phyloP scores from a whole-genome alignment of 2,888 invertebrate species.

The Ectobius pallidus region DNA sequence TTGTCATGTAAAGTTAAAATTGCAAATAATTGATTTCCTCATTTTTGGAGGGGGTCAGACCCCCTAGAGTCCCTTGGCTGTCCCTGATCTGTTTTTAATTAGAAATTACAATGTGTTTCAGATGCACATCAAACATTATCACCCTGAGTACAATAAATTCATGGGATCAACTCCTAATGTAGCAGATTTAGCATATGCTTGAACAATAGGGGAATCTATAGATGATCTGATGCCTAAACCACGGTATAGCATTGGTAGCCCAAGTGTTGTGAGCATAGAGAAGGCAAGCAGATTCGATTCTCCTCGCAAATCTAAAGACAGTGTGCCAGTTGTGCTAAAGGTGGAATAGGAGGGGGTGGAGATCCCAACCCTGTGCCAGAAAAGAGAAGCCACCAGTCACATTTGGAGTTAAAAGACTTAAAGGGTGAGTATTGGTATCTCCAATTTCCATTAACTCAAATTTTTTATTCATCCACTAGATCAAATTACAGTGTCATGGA shows the following conservation, averaged over 20 bases:
- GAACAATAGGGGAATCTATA: slow-evolving; percentile 69
- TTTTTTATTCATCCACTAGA: too few species aligned
- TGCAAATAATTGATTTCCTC: too few species aligned
- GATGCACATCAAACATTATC: slow-evolving; percentile 96
- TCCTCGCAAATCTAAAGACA: slow-evolving; percentile 1
- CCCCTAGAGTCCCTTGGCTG: too few species aligned
- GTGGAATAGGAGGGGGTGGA: not conserved
- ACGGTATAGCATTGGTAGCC: slow-evolving; percentile 9
- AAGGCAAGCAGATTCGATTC: not conserved
- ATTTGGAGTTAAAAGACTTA: too few species aligned
- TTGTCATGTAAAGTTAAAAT: too few species aligned
- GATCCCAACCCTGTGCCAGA: slow-evolving; percentile 1
- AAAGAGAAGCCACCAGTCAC: too few species aligned
- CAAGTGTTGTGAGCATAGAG: not conserved
- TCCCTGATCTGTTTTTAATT: too few species aligned
- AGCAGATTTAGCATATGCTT: slow-evolving; percentile 81
- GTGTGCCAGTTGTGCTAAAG: not conserved
- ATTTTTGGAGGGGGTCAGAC: too few species aligned
- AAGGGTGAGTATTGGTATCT: too few species aligned
- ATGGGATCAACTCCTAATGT: slow-evolving; percentile 85
- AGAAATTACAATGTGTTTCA: slow-evolving; percentile 46
- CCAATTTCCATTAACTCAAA: too few species aligned
- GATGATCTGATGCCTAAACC: slow-evolving; percentile 50
- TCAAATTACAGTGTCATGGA: too few species aligned
- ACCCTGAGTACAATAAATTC: slow-evolving; percentile 76